phyloP scores from a whole-genome alignment of 92 coral and sea anemone species.

The Blastomussa wellsi region DNA sequence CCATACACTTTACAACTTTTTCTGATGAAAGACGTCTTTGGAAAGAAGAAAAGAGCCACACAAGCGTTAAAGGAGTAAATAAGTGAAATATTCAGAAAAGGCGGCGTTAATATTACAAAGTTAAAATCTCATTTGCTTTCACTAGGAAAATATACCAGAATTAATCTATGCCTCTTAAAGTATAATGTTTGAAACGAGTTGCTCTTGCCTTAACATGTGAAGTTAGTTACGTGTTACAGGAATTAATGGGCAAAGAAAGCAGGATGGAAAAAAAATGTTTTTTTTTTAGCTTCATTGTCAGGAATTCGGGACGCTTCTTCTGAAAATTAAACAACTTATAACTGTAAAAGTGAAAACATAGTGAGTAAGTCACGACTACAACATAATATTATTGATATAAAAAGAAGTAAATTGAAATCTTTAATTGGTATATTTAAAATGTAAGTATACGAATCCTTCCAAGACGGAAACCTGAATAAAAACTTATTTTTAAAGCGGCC shows the following conservation, averaged over 20 bases:
- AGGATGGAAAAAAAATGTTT: too few relatives aligned
- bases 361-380: too few relatives aligned
- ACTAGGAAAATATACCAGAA: neutral
- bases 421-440: too few relatives aligned
- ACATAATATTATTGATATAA: too few relatives aligned
- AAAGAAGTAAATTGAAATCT: too few relatives aligned
- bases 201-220: too few relatives aligned
- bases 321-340: too few relatives aligned
- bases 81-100: neutral
- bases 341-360: too few relatives aligned
- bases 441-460: too few relatives aligned
- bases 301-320: too few relatives aligned
- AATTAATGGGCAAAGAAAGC: neutral
- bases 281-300: too few relatives aligned
- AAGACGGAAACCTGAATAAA: neutral
- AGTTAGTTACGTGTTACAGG: neutral
- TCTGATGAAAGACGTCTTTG: slow-evolving; percentile 74
- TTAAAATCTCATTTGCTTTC: neutral
- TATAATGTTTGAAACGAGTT: neutral
- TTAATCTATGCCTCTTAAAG: neutral
- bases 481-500: neutral
- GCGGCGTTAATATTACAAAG: neutral
- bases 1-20: slow-evolving; percentile 84
- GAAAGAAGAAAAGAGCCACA: slow-evolving; percentile 54
- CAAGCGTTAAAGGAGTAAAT: slow-evolving; percentile 6